phyloP scores from a whole-genome alignment of 1,140 invertebrate genomes.

The Andricus grossulariae region DNA sequence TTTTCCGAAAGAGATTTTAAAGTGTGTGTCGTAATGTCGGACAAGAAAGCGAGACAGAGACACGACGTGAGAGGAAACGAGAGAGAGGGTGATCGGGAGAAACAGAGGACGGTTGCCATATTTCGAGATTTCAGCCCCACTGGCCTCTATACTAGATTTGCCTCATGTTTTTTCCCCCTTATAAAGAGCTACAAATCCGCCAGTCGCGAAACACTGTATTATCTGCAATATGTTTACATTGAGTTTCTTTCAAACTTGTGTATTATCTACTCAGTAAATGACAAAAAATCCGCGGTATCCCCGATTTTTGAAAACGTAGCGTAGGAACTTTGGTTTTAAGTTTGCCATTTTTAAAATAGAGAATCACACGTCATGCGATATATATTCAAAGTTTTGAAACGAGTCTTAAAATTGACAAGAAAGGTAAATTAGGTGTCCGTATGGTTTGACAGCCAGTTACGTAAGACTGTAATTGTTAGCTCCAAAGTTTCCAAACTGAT shows the following conservation, averaged over 20 bases:
- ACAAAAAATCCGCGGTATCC: too few relatives aligned
- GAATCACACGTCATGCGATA: slow-evolving; percentile 35
- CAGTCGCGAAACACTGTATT: slow-evolving; percentile 41
- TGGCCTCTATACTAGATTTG: slow-evolving; percentile 38
- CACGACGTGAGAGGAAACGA: slow-evolving; percentile 35
- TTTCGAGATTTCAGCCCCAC: slow-evolving; percentile 34
- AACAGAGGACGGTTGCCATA: slow-evolving; percentile 1
- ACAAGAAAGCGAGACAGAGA: slow-evolving; percentile 46
- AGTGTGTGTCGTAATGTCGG: slow-evolving; percentile 60
- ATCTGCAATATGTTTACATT: slow-evolving; percentile 30
- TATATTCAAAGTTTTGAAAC: too few relatives aligned
- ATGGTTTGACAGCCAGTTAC: slow-evolving; percentile 20
- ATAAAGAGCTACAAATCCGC: slow-evolving; percentile 27
- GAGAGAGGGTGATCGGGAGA: background rate
- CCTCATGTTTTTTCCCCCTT: background rate
- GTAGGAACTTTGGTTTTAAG: too few relatives aligned
- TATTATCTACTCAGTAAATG: too few relatives aligned
- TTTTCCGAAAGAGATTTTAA: slow-evolving; percentile 40
- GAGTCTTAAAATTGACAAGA: background rate
- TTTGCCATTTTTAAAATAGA: slow-evolving; percentile 19
- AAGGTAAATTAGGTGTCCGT: background rate
- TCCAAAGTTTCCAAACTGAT: background rate
- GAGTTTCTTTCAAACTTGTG: too few relatives aligned
- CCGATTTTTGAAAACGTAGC: too few relatives aligned
- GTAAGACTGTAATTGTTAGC: background rate